These are phyloP conservation scores for Morinoia aosen DNA, from an alignment of 2,888 invertebrate species.

Conservation along the genomic window DNA sequence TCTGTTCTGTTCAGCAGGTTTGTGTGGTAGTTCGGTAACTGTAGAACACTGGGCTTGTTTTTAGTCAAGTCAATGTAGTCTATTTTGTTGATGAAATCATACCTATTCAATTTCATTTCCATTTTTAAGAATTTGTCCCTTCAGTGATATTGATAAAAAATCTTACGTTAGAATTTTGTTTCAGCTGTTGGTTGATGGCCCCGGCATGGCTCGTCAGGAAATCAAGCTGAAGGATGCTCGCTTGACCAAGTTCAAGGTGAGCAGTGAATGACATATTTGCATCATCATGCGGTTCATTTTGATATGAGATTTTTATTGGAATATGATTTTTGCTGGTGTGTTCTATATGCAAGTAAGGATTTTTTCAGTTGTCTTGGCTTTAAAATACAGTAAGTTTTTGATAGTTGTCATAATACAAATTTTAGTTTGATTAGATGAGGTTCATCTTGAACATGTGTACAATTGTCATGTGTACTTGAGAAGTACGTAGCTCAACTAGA, in stretches of 20 bases:
- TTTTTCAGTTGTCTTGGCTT: too few species aligned
- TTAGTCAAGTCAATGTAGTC: too few species aligned
- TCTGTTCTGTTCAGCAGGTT: too few species aligned
- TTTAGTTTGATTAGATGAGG: too few species aligned
- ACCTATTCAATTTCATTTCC: neutral
- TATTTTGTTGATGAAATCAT: too few species aligned
- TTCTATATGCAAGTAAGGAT: neutral
- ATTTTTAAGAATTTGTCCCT: neutral
- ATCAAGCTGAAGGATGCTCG: conserved; percentile 57
- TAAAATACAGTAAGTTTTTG: too few species aligned
- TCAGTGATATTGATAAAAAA: neutral
- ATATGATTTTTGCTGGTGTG: neutral
- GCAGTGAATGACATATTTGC: neutral
- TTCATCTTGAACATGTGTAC: too few species aligned
- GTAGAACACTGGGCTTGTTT: too few species aligned
- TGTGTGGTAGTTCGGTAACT: too few species aligned
- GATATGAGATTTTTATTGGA: neutral
- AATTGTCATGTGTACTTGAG: too few species aligned
- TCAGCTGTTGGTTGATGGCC: conserved; percentile 57
- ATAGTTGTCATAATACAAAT: too few species aligned
- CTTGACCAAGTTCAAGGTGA: conserved; percentile 38
- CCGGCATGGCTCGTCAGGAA: conserved; percentile 56
- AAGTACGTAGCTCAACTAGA: too few species aligned
- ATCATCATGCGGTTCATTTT: neutral
- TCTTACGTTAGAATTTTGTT: neutral